These are phyloP conservation scores for Stercorarius parasiticus DNA, from an alignment of 2,113 vertebrate species.

Conservation along the genomic window DNA sequence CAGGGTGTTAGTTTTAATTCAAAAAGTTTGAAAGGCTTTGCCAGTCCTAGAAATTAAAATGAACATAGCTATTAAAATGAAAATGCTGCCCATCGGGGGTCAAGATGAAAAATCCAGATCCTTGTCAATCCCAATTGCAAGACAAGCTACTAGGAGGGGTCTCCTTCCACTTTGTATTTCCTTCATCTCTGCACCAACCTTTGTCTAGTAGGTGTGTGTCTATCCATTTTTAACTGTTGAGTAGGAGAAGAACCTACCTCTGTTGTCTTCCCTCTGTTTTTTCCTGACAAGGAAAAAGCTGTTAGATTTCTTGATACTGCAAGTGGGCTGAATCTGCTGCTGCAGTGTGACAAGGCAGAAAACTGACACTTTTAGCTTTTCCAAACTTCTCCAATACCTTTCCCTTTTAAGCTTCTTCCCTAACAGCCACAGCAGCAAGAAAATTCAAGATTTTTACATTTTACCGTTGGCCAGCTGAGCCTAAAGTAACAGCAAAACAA, in stretches of 20 bases:
- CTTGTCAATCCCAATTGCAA: neutral
- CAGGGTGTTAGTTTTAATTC: neutral
- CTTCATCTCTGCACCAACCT: neutral
- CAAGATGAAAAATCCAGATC: neutral
- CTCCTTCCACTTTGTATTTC: neutral
- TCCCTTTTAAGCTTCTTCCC: neutral
- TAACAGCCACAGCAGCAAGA: neutral
- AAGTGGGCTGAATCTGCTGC: constrained; percentile 20
- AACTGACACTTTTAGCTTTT: neutral
- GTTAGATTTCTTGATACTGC: neutral
- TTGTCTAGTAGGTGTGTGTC: neutral
- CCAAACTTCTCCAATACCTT: neutral
- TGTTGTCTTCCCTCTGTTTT: neutral
- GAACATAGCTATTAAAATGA: neutral
- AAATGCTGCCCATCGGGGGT: neutral
- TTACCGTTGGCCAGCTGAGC: neutral
- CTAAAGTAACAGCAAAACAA: constrained; percentile 31
- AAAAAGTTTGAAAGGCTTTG: neutral
- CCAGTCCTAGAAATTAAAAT: neutral
- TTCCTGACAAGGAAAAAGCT: neutral
- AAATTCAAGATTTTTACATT: neutral
- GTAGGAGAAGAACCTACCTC: constrained; percentile 12
- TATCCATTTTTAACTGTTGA: neutral
- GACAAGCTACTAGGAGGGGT: neutral
- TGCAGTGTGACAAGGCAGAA: neutral